Base-by-base conservation (phyloP, 2,888 invertebrate species). In the Ormia ochracea region DNA sequence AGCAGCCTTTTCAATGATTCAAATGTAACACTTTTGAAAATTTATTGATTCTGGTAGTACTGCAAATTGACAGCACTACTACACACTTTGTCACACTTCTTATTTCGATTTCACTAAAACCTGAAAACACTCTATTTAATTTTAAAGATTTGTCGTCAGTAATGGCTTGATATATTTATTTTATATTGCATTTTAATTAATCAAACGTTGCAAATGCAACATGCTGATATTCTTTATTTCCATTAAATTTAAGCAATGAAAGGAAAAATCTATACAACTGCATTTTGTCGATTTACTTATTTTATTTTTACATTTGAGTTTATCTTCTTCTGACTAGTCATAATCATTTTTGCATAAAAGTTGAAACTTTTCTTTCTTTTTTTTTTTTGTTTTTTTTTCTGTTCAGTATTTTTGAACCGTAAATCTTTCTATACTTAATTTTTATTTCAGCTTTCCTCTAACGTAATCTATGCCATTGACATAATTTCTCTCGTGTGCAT, bases 381-480 rank as follows among this genome's bases (percentile, higher is more conserved):
- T n/a, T n/a, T n/a, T n/a, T n/a, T n/a, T n/a, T n/a, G n/a, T n/a
- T n/a, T 69, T 28, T 17, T 48, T 69, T 54, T 31, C 26, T 10
- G 31, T 38, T 38, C 41, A 33, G 45, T 58, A 10, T 38, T 23
- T 36, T n/a, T 31, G 7, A 74, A 58, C 73, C 26, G 73, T 74
- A 65, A 73, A 56, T 73, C 63, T 72, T 72, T 68, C 17, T 19
- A 38, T 48, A 48, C 65, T 74, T 70, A 58, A 19, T 56, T 56
- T 59, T 56, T 41, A 61, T 56, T 52, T 45, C 19, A 41, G 56
- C 63, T 61, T 68, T 68, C 12, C 66, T 77, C 61, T 77, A 80
- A 68, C 63, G 66, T 72, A 76, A 80, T 80, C 68, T 80, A 76
- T 80, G 80, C 72, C 80, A 80, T 73, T 80, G 80, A 76, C 80